These are phyloP conservation scores for Galeopterus variegatus DNA, from an alignment of 2,113 vertebrate species.

Conservation along the genomic window DNA sequence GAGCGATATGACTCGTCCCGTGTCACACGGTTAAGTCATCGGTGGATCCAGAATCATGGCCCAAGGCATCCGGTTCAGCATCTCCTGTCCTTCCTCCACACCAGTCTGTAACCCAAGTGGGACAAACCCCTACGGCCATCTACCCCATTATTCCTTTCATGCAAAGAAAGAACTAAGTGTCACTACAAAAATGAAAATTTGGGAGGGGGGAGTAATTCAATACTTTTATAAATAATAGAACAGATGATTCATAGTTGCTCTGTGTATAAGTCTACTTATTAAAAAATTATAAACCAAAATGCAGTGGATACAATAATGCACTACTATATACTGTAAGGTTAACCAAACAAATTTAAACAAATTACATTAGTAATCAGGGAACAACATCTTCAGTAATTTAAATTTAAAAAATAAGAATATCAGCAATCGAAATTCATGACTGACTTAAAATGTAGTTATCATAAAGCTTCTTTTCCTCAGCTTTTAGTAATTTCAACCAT, in stretches of 20 bases:
- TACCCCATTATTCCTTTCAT: not conserved
- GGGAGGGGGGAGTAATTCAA: not conserved
- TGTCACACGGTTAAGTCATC: not conserved
- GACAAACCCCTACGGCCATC: not conserved
- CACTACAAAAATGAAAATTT: not conserved
- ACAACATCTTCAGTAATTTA: not conserved
- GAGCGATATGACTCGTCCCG: not conserved
- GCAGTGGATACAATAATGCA: not conserved
- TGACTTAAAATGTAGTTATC: not conserved
- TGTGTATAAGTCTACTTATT: not conserved
- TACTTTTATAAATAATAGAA: not conserved
- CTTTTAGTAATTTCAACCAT: not conserved
- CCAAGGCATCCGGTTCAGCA: not conserved
- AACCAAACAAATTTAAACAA: not conserved
- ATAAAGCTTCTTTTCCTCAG: not conserved
- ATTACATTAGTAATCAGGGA: not conserved
- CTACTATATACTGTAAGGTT: not conserved
- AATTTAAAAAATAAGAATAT: not conserved
- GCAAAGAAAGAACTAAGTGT: not conserved
- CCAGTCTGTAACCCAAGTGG: not conserved
- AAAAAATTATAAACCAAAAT: not conserved
- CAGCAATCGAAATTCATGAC: not conserved
- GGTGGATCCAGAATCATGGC: not conserved
- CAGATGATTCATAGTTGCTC: not conserved
- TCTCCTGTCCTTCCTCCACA: not conserved